These are phyloP conservation scores for Polyodon spathula DNA, from an alignment of 2,113 vertebrate genomes.

Conservation along the genomic window DNA sequence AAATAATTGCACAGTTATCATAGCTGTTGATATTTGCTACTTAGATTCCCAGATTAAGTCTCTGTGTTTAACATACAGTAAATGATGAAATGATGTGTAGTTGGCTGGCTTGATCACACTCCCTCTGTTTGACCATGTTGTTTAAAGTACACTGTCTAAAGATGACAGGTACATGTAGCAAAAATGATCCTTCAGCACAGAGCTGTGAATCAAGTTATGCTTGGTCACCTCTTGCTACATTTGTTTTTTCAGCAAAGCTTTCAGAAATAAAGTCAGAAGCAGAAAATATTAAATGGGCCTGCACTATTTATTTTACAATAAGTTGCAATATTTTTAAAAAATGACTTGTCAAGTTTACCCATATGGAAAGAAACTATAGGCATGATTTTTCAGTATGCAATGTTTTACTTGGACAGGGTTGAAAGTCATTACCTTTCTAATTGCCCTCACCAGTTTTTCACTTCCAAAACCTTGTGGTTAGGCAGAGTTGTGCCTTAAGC, in stretches of 20 bases:
- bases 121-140: conserved; percentile 1
- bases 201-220: conserved; percentile 18
- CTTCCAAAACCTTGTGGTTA: not conserved
- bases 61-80: not conserved
- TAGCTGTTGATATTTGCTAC: too few relatives aligned
- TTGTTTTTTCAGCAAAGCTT: conserved; percentile 30
- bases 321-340: not conserved
- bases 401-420: conserved; percentile 11
- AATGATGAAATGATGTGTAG: not conserved
- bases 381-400: not conserved
- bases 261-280: conserved; percentile 18
- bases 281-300: conserved; percentile 1
- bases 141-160: conserved; percentile 7
- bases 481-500: not conserved
- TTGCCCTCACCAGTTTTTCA: not conserved
- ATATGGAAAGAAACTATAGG: not conserved
- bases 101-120: not conserved
- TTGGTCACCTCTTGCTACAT: conserved; percentile 38
- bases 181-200: not conserved
- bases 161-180: conserved; percentile 13
- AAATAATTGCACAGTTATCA: too few relatives aligned
- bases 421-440: not conserved
- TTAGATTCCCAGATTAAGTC: too few relatives aligned
- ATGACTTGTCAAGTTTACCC: not conserved
- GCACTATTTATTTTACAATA: conserved; percentile 1